Evolutionary conservation across 2,113 vertebrate species (phyloP).

Genomic region (Spea bombifrons): DNA sequence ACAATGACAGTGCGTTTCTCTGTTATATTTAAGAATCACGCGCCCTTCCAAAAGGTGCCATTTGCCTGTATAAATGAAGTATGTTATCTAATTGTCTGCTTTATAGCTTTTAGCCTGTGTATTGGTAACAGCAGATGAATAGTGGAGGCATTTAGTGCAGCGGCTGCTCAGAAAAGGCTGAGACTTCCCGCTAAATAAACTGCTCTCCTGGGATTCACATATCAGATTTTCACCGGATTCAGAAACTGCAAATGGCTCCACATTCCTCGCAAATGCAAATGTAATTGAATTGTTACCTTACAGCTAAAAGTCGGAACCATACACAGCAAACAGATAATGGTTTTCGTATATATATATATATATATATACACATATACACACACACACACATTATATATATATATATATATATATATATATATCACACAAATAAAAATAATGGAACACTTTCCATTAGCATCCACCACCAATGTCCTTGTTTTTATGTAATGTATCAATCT

Average conservation of each 20-base stretch:
- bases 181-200: slow-evolving; percentile 13
- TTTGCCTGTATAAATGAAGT: neutral
- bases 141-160: slow-evolving; percentile 14
- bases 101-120: slow-evolving; percentile 4
- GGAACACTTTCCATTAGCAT: slow-evolving; percentile 54
- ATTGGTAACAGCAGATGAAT: slow-evolving; percentile 21
- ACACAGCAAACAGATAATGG: slow-evolving; percentile 58
- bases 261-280: slow-evolving; percentile 51
- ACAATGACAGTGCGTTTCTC: too few relatives aligned
- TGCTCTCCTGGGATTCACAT: slow-evolving; percentile 59
- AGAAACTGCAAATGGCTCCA: slow-evolving; percentile 57
- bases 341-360: slow-evolving; percentile 53
- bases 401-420: too few relatives aligned
- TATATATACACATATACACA: too few relatives aligned
- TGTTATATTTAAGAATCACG: too few relatives aligned
- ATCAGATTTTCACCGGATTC: slow-evolving; percentile 63
- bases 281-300: slow-evolving; percentile 57
- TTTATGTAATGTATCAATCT: slow-evolving; percentile 2
- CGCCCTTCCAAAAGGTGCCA: neutral
- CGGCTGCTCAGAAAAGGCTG: slow-evolving; percentile 16
- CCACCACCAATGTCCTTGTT: slow-evolving; percentile 29
- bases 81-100: neutral
- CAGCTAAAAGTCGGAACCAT: slow-evolving; percentile 46
- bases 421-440: slow-evolving; percentile 43
- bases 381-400: too few relatives aligned